Conservation (phyloP, 2,888 invertebrate genomes). For the Thera britannica region DNA sequence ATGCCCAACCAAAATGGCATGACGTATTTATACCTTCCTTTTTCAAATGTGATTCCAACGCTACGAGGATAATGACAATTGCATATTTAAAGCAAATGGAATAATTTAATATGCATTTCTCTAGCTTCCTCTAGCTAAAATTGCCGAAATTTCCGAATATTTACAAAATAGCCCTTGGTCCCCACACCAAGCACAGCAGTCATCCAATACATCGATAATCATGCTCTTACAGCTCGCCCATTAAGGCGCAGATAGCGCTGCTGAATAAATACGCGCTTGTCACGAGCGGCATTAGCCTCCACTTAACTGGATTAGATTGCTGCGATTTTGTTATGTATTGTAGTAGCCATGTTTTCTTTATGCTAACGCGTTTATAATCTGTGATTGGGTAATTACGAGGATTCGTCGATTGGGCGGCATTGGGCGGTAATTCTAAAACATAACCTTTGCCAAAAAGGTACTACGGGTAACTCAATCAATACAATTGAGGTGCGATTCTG, state of each 20-base stretch:
- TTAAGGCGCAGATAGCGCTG: constrained; percentile 68
- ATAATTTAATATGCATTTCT: too few species aligned
- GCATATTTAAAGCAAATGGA: too few species aligned
- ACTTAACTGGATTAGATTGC: constrained; percentile 74
- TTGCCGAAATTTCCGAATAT: background rate
- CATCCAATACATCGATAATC: constrained; percentile 53
- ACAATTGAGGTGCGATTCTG: too few species aligned
- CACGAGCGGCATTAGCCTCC: constrained; percentile 72
- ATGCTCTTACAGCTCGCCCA: constrained; percentile 68
- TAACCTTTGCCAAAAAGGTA: too few species aligned
- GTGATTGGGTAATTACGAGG: background rate
- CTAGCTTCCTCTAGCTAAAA: too few species aligned
- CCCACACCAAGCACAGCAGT: constrained; percentile 18
- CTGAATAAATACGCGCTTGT: constrained; percentile 67
- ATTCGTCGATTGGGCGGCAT: too few species aligned
- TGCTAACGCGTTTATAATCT: background rate
- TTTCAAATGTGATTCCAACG: too few species aligned
- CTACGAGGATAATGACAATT: too few species aligned
- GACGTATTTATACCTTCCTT: too few species aligned
- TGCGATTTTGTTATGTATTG: constrained; percentile 43
- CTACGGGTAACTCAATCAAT: too few species aligned
- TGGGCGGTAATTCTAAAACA: too few species aligned
- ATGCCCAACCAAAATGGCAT: too few species aligned
- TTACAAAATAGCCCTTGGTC: background rate
- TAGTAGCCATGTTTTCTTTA: constrained; percentile 13